Conservation (phyloP, 2,888 invertebrate genomes). For the Leistus spinibarbis region DNA sequence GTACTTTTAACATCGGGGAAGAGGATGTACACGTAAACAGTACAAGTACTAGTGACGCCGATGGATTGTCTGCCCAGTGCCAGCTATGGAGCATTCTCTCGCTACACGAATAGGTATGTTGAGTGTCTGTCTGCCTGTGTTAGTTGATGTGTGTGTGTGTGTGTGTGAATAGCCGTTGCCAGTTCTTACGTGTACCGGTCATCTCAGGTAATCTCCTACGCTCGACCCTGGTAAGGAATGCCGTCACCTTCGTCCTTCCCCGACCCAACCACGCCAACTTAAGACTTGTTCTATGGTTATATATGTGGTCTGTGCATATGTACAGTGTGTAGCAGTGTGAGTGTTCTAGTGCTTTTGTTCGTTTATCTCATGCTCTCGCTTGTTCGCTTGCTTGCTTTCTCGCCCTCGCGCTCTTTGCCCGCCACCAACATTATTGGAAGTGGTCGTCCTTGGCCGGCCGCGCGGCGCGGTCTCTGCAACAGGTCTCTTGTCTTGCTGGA, state of each 20-base stretch:
- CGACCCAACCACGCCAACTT: not conserved
- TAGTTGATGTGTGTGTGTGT: not conserved
- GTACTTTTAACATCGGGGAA: not conserved
- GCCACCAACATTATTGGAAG: conserved; percentile 28
- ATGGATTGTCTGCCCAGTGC: not conserved
- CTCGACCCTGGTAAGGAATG: conserved; percentile 37
- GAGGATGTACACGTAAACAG: not conserved
- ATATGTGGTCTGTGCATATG: not conserved
- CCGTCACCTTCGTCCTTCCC: conserved; percentile 4
- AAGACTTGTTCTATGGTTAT: not conserved
- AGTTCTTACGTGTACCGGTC: conserved; percentile 36
- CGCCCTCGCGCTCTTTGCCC: conserved; percentile 1
- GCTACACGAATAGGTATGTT: not conserved
- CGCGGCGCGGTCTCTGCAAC: conserved; percentile 17
- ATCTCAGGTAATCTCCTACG: conserved; percentile 39
- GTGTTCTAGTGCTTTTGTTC: not conserved
- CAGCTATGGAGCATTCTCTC: not conserved
- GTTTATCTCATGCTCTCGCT: not conserved
- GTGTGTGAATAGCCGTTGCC: conserved; percentile 31
- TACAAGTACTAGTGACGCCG: not conserved
- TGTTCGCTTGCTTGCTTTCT: not conserved
- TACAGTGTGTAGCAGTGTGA: not conserved
- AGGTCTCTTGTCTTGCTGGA: conserved; percentile 15
- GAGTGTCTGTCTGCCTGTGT: not conserved
- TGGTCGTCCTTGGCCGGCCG: conserved; percentile 32